These are phyloP conservation scores for Oryzaephilus surinamensis DNA, from an alignment of 1,140 invertebrate genomes.

Conservation along the genomic window DNA sequence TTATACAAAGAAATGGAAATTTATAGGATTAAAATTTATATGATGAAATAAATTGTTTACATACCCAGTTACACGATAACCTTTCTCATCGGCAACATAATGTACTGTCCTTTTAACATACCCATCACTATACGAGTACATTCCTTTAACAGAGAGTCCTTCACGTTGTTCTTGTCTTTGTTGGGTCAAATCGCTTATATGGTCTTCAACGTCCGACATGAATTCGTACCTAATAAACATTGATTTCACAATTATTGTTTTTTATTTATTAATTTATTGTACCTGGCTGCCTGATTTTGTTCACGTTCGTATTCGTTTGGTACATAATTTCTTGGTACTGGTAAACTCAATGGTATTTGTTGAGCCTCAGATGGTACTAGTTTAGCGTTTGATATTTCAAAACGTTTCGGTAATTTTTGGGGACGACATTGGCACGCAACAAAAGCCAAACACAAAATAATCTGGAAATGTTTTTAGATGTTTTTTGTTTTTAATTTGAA, in stretches of 20 bases:
- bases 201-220: slow-evolving; percentile 38
- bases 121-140: slow-evolving; percentile 48
- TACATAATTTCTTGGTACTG: background rate
- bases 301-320: slow-evolving; percentile 19
- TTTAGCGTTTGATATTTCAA: background rate
- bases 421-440: background rate
- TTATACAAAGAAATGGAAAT: background rate
- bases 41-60: too few relatives aligned
- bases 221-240: slow-evolving; percentile 38
- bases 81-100: slow-evolving; percentile 48
- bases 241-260: background rate
- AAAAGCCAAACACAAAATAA: background rate
- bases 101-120: slow-evolving; percentile 41
- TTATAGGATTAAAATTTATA: background rate
- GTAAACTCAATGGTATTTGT: too few relatives aligned
- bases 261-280: too few relatives aligned
- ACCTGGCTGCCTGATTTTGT: slow-evolving; percentile 25
- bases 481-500: too few relatives aligned
- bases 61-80: slow-evolving; percentile 45
- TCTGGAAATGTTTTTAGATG: too few relatives aligned
- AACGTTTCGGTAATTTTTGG: background rate
- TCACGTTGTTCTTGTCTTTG: slow-evolving; percentile 41
- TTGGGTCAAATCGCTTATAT: slow-evolving; percentile 41
- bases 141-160: slow-evolving; percentile 39
- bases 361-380: background rate